Base-by-base conservation (phyloP, 2,113 vertebrate genomes). In the Alces alces region DNA sequence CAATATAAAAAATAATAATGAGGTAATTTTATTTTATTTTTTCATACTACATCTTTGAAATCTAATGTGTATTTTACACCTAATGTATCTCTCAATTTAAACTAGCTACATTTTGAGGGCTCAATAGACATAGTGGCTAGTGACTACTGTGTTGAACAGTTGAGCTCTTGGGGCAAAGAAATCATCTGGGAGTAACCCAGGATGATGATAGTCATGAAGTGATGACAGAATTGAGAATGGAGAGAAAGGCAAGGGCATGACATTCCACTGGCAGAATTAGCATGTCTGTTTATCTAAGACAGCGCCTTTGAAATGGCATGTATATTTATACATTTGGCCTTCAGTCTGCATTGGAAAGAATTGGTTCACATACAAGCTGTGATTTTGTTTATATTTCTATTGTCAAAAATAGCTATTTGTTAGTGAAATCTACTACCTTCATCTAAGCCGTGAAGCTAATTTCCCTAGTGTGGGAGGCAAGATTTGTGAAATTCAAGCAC, bases 381-480 rank as follows among this genome's bases (percentile, higher is more conserved):
- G 96, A 97, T 97, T 96, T 89, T 96, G 96, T 97, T 98, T 96
- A 93, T 88, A 97, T 97, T 97, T 97, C 88, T 96, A 84, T 91
- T 97, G 89, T 93, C 95, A 91, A 83, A 97, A 78, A 96, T 73
- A 96, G 97, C 82, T 94, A 91, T 97, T 97, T 96, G 97, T 96
- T 97, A 97, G 50, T 83, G 55, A 97, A 97, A 96, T 96, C 60
- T 97, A 97, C 78, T 95, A 96, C 82, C 85, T 96, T 97, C 96
- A 95, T 52, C 76, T 66, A 97, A 98, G 85, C 88, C 80, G 30
- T 82, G 55, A 90, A n/a, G 30, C 87, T 90, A 52, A 94, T 93
- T 96, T 91, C 60, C 30, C 82, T 70, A 61, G 43, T 54, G 50
- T 50, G 8, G 82, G 94, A 93, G 92, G 64, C 13, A 95, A 94